phyloP scores from a whole-genome alignment of 2,888 invertebrate genomes.

The Lucinisca nassula region DNA sequence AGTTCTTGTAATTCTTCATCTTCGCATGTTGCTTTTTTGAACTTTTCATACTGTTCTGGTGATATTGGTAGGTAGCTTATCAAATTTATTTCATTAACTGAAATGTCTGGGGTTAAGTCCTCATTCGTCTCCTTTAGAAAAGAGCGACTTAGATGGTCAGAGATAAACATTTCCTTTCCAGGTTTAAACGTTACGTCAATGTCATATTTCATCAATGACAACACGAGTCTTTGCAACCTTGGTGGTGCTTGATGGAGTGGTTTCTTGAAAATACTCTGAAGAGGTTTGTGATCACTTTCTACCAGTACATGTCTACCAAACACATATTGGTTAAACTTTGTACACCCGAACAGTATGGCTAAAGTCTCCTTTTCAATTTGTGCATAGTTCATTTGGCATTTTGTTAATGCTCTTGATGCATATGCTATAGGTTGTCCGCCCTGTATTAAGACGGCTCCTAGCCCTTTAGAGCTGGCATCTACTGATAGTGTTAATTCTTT shows the following conservation, averaged over 20 bases:
- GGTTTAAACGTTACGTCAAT: conserved; percentile 35
- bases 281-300: conserved; percentile 42
- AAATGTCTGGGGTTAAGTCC: background rate
- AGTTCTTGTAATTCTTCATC: conserved; percentile 1
- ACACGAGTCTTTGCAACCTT: background rate
- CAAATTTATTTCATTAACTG: conserved; percentile 20
- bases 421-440: conserved; percentile 54
- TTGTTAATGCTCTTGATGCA: conserved; percentile 33
- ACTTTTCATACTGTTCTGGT: background rate
- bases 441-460: conserved; percentile 66
- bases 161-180: conserved; percentile 12
- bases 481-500: conserved; percentile 46
- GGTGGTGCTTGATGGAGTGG: conserved; percentile 30
- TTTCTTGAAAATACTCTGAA: conserved; percentile 37
- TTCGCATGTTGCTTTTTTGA: conserved; percentile 29
- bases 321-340: conserved; percentile 35
- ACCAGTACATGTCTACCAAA: conserved; percentile 24
- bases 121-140: conserved; percentile 5
- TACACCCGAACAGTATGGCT: conserved; percentile 34
- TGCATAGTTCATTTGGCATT: conserved; percentile 23
- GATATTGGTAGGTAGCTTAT: conserved; percentile 24
- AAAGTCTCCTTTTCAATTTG: conserved; percentile 43
- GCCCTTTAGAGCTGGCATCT: conserved; percentile 70
- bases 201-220: conserved; percentile 43
- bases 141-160: conserved; percentile 17